Base-by-base conservation (phyloP, 2,888 invertebrate genomes). In the Harpalus rufipes region DNA sequence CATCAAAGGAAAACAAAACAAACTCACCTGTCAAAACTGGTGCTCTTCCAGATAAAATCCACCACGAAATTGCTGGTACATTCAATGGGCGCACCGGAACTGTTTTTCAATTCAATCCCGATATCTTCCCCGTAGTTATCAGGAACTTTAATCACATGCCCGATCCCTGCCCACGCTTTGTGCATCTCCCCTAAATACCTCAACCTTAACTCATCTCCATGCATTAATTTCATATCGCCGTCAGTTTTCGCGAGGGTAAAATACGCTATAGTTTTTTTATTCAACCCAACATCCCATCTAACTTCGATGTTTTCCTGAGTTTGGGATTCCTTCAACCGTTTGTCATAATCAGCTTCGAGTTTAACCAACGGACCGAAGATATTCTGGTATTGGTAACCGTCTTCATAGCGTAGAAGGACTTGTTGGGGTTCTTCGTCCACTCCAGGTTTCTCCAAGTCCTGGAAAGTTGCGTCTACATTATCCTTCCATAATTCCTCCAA, bases 21-120 rank as follows among this genome's bases (percentile, higher is more conserved):
- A 21, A 88, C 90, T 87, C 88, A 96, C 96, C 97, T 95, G 91
- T 99, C 99, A 91, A 99, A 99, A 32, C 98, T 98, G 0, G 99
- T 99, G 87, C 98, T 98, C 91, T 99, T 99, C 99, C 99, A 99
- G 79, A 99, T 99, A 91, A 99, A 99, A 91, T 99, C 99, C 4
- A 99, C 98, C 0, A 98, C 97, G 91, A 99, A 99, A 91, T 98
- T 98, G 87, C 97, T 97, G 76, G 96, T 96, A 91, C 97, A 97
- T 88, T 99, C 98, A 0, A 96, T 95, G 0, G 99, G 99, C 0
- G 98, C 98, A 21, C 97, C 97, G 1, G 96, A 95, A 87, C 96
- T 97, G 87, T 96, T 96, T 90, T 99, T 99, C 89, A 99, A 92
- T 90, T 99, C 99, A 56, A 99, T 95, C 0, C 99, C 99, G 14